Evolutionary conservation across 2,888 invertebrate species (phyloP).

Genomic region (Hedychridium roseum): DNA sequence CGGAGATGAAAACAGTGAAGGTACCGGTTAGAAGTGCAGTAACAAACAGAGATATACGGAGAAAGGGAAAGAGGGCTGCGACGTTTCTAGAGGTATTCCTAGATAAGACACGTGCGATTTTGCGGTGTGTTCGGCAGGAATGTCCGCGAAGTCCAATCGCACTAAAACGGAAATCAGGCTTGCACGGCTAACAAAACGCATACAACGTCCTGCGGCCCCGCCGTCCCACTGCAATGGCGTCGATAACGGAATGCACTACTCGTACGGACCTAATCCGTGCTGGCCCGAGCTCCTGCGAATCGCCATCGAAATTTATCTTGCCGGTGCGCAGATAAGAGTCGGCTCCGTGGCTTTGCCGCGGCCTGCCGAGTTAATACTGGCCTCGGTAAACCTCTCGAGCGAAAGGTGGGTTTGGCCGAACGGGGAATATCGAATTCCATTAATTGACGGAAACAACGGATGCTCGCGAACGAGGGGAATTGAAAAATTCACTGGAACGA

Average conservation of each 20-base stretch:
- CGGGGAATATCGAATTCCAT: too few species aligned
- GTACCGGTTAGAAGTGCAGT: too few species aligned
- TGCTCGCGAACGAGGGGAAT: too few species aligned
- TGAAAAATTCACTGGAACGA: too few species aligned
- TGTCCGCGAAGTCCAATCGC: too few species aligned
- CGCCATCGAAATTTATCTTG: slow-evolving; percentile 38
- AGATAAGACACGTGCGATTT: slow-evolving; percentile 39
- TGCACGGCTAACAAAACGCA: too few species aligned
- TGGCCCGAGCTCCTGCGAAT: slow-evolving; percentile 29
- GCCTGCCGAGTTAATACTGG: slow-evolving; percentile 40
- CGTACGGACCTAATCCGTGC: slow-evolving; percentile 40
- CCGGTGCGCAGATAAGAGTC: slow-evolving; percentile 39
- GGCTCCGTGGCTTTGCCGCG: slow-evolving; percentile 15
- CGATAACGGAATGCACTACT: slow-evolving; percentile 46
- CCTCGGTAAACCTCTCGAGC: slow-evolving; percentile 41
- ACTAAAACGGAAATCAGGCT: too few species aligned
- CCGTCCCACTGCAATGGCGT: slow-evolving; percentile 26
- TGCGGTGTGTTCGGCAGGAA: slow-evolving; percentile 9
- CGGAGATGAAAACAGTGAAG: too few species aligned
- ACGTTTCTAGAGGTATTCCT: slow-evolving; percentile 18
- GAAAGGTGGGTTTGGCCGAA: slow-evolving; percentile 41
- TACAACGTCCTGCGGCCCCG: too few species aligned
- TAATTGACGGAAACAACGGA: too few species aligned
- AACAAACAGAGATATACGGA: too few species aligned
- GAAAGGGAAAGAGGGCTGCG: slow-evolving; percentile 13